phyloP scores from a whole-genome alignment of 2,888 invertebrate genomes.

The Leucophora obtusa region DNA sequence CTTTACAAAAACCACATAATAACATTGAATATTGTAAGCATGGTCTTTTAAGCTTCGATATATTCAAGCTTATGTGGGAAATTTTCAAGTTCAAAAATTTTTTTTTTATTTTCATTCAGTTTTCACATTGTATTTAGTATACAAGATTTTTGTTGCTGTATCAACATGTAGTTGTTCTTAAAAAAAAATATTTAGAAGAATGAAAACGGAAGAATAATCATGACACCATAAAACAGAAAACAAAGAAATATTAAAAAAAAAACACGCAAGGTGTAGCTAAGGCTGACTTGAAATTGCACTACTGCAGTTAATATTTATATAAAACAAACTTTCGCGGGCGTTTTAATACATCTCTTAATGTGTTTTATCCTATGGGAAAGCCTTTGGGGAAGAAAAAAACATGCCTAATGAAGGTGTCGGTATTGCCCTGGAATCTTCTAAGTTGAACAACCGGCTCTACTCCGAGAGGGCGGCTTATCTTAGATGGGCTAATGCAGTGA shows the following conservation, averaged over 20 bases:
- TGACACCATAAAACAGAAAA: not conserved
- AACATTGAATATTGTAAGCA: slow-evolving; percentile 27
- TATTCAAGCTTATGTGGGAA: slow-evolving; percentile 49
- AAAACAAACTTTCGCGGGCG: too few species aligned
- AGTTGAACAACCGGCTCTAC: too few species aligned
- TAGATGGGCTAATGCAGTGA: too few species aligned
- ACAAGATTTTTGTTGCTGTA: not conserved
- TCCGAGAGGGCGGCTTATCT: too few species aligned
- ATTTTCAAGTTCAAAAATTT: slow-evolving; percentile 62
- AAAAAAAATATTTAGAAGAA: not conserved
- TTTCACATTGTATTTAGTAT: not conserved
- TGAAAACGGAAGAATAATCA: not conserved
- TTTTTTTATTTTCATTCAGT: not conserved
- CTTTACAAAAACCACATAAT: slow-evolving; percentile 25
- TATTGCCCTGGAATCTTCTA: too few species aligned
- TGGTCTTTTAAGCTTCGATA: slow-evolving; percentile 16
- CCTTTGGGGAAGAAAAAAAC: too few species aligned
- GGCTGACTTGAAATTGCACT: not conserved
- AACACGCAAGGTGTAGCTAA: not conserved
- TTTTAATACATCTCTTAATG: too few species aligned
- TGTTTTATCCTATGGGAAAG: too few species aligned
- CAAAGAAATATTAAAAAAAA: not conserved
- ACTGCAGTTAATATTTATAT: too few species aligned
- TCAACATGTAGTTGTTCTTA: not conserved
- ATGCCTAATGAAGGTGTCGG: too few species aligned